phyloP scores from a whole-genome alignment of 2,113 vertebrate genomes.

The Gymnorhina tibicen region DNA sequence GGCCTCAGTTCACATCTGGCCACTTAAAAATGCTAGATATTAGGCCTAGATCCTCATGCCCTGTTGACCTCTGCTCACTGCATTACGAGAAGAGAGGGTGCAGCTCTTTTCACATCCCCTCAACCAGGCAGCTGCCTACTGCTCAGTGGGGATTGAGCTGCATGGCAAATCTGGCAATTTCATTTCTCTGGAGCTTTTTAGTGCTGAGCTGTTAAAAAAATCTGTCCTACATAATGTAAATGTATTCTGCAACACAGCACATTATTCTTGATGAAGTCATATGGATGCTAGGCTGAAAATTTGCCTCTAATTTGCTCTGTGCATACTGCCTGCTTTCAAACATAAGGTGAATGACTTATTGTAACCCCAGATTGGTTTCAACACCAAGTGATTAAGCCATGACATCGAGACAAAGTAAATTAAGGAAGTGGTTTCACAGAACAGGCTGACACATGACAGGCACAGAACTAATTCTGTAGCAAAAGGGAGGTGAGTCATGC shows the following conservation, averaged over 20 bases:
- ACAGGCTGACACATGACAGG: slow-evolving; percentile 55
- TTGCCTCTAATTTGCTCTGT: neutral
- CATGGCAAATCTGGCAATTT: neutral
- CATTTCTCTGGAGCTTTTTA: neutral
- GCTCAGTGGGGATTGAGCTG: neutral
- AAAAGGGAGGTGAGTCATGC: slow-evolving; percentile 58
- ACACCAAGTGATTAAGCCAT: slow-evolving; percentile 31
- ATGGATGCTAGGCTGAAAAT: slow-evolving; percentile 10
- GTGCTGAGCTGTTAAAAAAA: slow-evolving; percentile 15
- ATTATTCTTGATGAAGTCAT: slow-evolving; percentile 42
- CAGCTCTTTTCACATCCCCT: neutral
- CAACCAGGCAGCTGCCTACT: neutral
- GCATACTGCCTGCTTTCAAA: neutral
- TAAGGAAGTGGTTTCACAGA: slow-evolving; percentile 72
- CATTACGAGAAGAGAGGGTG: neutral
- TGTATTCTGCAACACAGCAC: neutral
- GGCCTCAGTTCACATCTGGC: neutral
- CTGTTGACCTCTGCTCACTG: neutral
- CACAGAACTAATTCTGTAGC: slow-evolving; percentile 52
- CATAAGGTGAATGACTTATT: slow-evolving; percentile 59
- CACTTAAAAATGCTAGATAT: neutral
- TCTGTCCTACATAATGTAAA: slow-evolving; percentile 17
- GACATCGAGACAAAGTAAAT: slow-evolving; percentile 60
- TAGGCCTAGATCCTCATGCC: neutral
- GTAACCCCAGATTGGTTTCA: slow-evolving; percentile 66